Percentiles rank a stretch among this genome's conserved stretches.
phyloP scores from a whole-genome alignment of 2,797 vertebrate genomes.

The Vultur gryphus region DNA sequence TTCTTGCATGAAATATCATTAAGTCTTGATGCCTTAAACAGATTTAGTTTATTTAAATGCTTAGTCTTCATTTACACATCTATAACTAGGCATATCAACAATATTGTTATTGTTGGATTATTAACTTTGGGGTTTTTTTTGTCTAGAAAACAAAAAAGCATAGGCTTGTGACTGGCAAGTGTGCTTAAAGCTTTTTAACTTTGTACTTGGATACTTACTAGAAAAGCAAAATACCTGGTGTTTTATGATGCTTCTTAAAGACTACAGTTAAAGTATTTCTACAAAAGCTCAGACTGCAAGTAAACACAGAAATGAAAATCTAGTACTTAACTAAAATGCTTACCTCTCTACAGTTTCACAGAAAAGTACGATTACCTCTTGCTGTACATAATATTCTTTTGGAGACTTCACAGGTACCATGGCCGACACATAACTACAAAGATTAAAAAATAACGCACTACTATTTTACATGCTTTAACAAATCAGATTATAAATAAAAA shows the following conservation, averaged over 20 bases:
- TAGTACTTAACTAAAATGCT: slow-evolving; percentile 5
- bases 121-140: neutral
- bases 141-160: neutral
- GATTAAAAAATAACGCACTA: neutral
- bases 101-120: neutral
- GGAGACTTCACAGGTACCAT: slow-evolving; percentile 99
- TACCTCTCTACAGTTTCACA: slow-evolving; percentile 98
- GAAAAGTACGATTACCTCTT: slow-evolving; percentile 97
- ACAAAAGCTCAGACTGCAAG: neutral
- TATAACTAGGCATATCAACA: neutral
- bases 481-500: neutral
- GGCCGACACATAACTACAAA: slow-evolving; percentile 91
- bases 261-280: neutral
- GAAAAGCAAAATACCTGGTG: neutral
- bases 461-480: neutral
- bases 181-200: neutral
- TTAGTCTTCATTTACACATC: neutral
- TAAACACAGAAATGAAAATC: neutral
- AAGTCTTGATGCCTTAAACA: neutral
- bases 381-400: slow-evolving; percentile 95
- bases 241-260: neutral
- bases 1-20: neutral
- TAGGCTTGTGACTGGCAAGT: neutral
- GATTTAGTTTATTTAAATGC: neutral
- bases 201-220: neutral